Percentiles rank a stretch among this genome's conserved stretches.
These are phyloP conservation scores for Oxystoma pomonae DNA, from an alignment of 2,888 invertebrate species.

Conservation along the genomic window DNA sequence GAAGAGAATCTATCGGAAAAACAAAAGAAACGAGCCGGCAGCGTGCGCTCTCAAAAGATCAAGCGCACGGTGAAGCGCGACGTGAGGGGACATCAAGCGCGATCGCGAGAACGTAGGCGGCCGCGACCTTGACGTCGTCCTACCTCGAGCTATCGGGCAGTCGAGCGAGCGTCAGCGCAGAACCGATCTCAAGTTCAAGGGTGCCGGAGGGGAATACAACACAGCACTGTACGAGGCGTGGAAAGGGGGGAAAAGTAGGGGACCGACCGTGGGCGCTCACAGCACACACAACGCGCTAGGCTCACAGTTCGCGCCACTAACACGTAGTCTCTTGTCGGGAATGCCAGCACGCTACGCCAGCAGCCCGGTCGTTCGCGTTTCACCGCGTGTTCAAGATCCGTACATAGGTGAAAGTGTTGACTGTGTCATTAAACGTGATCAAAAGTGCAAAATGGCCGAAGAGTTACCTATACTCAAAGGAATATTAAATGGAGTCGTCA, in stretches of 20 bases:
- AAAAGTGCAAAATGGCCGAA: slow-evolving; percentile 69
- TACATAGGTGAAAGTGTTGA: slow-evolving; percentile 8
- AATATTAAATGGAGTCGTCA: slow-evolving; percentile 85
- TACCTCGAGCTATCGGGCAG: slow-evolving; percentile 27
- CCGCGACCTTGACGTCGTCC: slow-evolving; percentile 33
- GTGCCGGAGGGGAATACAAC: slow-evolving; percentile 44
- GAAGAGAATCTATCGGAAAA: not conserved
- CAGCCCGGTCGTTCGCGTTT: slow-evolving; percentile 37
- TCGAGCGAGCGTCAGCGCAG: slow-evolving; percentile 30
- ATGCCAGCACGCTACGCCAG: slow-evolving; percentile 43
- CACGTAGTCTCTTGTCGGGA: slow-evolving; percentile 37
- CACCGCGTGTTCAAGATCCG: not conserved
- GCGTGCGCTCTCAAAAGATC: not conserved
- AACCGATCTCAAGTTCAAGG: slow-evolving; percentile 47
- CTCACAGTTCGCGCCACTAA: slow-evolving; percentile 37
- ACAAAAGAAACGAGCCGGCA: not conserved
- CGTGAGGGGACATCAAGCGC: slow-evolving; percentile 8
- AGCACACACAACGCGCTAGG: slow-evolving; percentile 60
- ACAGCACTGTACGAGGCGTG: slow-evolving; percentile 27
- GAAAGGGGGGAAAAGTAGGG: slow-evolving; percentile 41
- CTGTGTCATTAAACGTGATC: slow-evolving; percentile 4
- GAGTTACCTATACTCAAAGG: slow-evolving; percentile 88
- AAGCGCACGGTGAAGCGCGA: not conserved
- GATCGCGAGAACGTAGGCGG: slow-evolving; percentile 20
- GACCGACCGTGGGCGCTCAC: slow-evolving; percentile 46